Conservation (phyloP, 1,140 invertebrate species). For the Drosophila mayri region DNA sequence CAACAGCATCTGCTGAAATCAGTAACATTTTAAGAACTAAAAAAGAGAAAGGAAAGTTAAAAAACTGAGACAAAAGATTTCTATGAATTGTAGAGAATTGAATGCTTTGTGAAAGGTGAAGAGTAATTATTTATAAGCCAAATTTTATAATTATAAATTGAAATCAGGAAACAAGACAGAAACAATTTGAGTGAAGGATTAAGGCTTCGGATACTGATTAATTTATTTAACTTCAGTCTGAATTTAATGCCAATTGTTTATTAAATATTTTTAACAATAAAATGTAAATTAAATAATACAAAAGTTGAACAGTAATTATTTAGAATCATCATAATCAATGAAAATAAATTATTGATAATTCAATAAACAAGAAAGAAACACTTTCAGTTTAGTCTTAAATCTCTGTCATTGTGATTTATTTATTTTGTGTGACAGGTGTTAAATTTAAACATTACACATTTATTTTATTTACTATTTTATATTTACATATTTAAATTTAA, state of each 20-base stretch:
- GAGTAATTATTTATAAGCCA: background rate
- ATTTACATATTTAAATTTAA: background rate
- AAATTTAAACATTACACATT: no score
- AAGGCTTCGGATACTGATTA: background rate
- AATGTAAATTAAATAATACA: no score
- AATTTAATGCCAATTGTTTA: no score
- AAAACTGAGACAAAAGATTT: background rate
- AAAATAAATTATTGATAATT: no score
- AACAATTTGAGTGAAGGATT: background rate
- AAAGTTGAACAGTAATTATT: no score
- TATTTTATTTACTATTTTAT: background rate
- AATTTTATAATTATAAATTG: no score
- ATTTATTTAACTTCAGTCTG: background rate
- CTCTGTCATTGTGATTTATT: no score
- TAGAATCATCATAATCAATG: no score
- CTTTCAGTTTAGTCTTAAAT: no score
- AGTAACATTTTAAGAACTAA: slow-evolving; percentile 6
- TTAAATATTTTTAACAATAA: no score
- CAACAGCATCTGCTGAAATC: slow-evolving; percentile 21
- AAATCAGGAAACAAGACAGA: background rate
- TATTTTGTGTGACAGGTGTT: no score
- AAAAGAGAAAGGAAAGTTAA: background rate
- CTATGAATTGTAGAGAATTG: background rate
- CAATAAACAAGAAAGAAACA: no score
- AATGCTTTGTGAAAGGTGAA: background rate